Conservation (phyloP, 2,113 vertebrate species). For the Mugil cephalus region DNA sequence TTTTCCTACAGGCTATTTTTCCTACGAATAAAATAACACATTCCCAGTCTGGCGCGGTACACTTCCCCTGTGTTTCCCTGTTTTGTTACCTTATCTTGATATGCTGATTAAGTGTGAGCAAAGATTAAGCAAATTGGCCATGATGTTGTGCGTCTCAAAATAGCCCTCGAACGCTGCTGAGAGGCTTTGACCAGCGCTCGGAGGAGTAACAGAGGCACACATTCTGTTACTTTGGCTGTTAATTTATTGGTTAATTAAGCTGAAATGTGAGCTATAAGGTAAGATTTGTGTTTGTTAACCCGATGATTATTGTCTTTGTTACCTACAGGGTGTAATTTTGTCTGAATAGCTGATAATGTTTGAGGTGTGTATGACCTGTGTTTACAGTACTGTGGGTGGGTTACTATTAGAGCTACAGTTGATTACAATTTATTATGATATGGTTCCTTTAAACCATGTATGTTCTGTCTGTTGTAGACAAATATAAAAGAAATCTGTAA, state of each 20-base stretch:
- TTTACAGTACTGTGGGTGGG: neutral
- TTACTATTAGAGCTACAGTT: neutral
- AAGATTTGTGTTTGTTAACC: conserved; percentile 47
- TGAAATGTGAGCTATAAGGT: conserved; percentile 78
- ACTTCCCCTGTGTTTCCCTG: neutral
- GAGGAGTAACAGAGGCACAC: conserved; percentile 42
- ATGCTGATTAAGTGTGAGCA: conserved; percentile 86
- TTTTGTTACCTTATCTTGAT: conserved; percentile 49
- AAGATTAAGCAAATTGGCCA: conserved; percentile 93
- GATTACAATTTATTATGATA: neutral
- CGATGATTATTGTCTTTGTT: neutral
- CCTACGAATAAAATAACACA: neutral
- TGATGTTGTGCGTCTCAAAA: conserved; percentile 82
- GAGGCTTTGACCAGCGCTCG: conserved; percentile 75
- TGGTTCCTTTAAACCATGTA: neutral
- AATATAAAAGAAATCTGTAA: too few relatives aligned
- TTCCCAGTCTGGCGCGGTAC: neutral
- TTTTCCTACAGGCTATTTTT: neutral
- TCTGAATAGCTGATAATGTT: conserved; percentile 8
- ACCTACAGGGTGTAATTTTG: conserved; percentile 1
- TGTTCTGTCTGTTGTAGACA: neutral
- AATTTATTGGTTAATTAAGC: conserved; percentile 1
- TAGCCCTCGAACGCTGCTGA: conserved; percentile 72
- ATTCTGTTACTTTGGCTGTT: conserved; percentile 45
- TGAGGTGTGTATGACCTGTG: neutral